Evolutionary conservation across 2,113 vertebrate genomes (phyloP).

Genomic region (Entosphenus tridentatus): DNA sequence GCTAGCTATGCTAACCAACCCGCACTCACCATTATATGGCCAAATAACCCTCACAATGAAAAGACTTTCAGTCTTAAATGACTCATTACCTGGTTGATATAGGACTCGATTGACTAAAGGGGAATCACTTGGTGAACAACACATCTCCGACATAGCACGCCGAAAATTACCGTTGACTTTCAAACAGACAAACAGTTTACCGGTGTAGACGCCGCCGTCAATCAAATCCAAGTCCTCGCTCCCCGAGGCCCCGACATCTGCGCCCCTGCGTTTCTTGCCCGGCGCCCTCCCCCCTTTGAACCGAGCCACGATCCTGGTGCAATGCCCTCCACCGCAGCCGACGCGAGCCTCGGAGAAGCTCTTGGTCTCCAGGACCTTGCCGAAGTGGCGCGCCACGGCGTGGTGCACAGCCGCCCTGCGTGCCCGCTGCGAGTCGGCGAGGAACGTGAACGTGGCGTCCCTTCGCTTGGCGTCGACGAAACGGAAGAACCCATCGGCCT

Average conservation of each 20-base stretch:
- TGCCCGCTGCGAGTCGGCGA: slow-evolving; percentile 40
- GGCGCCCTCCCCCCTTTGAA: slow-evolving; percentile 33
- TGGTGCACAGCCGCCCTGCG: slow-evolving; percentile 63
- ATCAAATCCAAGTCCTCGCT: too few species aligned
- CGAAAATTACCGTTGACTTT: too few species aligned
- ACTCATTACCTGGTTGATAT: too few species aligned
- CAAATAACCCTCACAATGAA: too few species aligned
- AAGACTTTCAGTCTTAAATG: too few species aligned
- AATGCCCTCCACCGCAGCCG: slow-evolving; percentile 12
- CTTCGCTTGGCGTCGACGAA: slow-evolving; percentile 58
- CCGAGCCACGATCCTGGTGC: slow-evolving; percentile 37
- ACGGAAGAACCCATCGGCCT: slow-evolving; percentile 51
- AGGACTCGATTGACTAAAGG: too few species aligned
- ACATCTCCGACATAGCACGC: too few species aligned
- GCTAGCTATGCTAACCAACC: too few species aligned
- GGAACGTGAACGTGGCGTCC: slow-evolving; percentile 47
- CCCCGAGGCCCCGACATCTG: slow-evolving; percentile 15
- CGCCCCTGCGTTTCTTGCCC: slow-evolving; percentile 29
- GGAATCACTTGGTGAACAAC: too few species aligned
- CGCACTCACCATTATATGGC: too few species aligned
- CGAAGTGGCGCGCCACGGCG: slow-evolving; percentile 55
- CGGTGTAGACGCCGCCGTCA: too few species aligned
- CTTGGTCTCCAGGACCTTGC: slow-evolving; percentile 72
- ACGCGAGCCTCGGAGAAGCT: slow-evolving; percentile 26
- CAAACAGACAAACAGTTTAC: too few species aligned